These are phyloP conservation scores for Eurystomus glaucurus DNA, from an alignment of 2,797 vertebrate genomes.

Conservation along the genomic window DNA sequence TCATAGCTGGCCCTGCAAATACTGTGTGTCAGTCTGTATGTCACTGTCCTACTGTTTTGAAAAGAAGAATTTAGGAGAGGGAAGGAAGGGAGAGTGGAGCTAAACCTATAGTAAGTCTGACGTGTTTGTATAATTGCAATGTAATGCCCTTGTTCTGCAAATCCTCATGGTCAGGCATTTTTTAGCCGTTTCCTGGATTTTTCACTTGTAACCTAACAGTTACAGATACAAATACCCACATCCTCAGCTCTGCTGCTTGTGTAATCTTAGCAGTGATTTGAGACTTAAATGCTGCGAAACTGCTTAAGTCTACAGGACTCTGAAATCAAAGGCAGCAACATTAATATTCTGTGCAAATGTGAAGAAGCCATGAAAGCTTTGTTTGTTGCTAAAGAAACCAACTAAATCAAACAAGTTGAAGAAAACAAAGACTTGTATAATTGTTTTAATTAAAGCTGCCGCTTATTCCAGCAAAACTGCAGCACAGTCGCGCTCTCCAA, in stretches of 20 bases:
- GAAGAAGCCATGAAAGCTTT: constrained; percentile 54
- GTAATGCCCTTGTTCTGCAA: neutral
- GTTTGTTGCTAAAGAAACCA: constrained; percentile 52
- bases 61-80: constrained; percentile 5
- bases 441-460: constrained; percentile 73
- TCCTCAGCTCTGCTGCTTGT: neutral
- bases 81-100: constrained; percentile 32
- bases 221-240: neutral
- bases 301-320: neutral
- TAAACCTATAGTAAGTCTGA: constrained; percentile 12
- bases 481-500: neutral
- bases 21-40: neutral
- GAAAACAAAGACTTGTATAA: constrained; percentile 71
- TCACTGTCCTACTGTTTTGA: constrained; percentile 1
- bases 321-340: constrained; percentile 23
- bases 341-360: constrained; percentile 50
- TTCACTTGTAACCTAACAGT: neutral
- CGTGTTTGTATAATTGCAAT: neutral
- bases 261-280: neutral
- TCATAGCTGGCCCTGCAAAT: neutral
- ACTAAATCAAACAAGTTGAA: constrained; percentile 62
- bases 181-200: neutral
- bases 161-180: neutral
- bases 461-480: constrained; percentile 42
- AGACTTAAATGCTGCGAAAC: neutral